Conservation (phyloP, 30 jellyfish, hydroid and myxozoan species). For the Aurelia coerulea region DNA sequence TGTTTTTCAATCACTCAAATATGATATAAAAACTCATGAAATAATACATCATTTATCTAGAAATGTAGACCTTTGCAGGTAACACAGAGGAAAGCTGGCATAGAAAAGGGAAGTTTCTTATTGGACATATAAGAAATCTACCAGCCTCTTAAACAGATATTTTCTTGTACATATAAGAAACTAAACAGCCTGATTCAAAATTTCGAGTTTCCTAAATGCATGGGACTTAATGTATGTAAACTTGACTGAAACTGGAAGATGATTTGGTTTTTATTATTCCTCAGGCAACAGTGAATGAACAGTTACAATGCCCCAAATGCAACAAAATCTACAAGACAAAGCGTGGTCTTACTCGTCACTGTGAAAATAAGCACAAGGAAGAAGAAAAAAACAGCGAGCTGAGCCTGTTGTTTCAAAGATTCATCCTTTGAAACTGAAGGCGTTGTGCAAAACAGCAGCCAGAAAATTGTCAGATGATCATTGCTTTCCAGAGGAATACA, state of each 20-base stretch:
- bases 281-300: conserved; percentile 45
- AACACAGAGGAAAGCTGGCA: no score
- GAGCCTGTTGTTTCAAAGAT: conserved; percentile 1
- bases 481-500: no score
- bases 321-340: conserved; percentile 29
- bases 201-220: no score
- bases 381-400: background rate
- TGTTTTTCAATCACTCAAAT: no score
- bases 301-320: conserved; percentile 36
- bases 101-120: no score
- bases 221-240: conserved; percentile 5
- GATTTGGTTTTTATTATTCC: background rate
- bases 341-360: conserved; percentile 46
- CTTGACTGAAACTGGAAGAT: background rate
- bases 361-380: conserved; percentile 34
- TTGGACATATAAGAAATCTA: no score
- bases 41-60: no score
- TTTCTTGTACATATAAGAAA: no score
- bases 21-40: no score
- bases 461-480: conserved; percentile 3
- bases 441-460: conserved; percentile 10
- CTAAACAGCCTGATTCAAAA: no score
- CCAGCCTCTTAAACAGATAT: no score
- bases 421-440: conserved; percentile 12
- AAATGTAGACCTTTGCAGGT: no score